Percentiles rank a stretch among this genome's conserved stretches.
Evolutionary conservation across 2,888 invertebrate species (phyloP).

Genomic region (Drosophila setosimentum): DNA sequence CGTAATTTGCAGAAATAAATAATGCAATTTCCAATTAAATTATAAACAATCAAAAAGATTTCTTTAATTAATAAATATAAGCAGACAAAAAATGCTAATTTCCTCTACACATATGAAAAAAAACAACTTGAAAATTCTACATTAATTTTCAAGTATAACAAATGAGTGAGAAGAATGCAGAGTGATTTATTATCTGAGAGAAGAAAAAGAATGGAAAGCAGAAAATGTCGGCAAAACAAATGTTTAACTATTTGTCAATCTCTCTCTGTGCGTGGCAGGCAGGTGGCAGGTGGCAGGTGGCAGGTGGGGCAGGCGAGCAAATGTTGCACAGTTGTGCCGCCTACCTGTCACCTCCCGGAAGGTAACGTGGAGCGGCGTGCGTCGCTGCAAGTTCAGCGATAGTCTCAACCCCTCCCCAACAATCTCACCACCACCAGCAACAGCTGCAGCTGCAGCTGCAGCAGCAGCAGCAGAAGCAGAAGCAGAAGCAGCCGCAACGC

Average conservation of each 20-base stretch:
- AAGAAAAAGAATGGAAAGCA: neutral
- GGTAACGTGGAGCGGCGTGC: conserved; percentile 68
- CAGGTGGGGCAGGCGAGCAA: conserved; percentile 16
- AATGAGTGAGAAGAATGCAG: no score
- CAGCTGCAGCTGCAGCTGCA: conserved; percentile 19
- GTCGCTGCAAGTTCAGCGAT: conserved; percentile 60
- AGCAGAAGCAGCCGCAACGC: conserved; percentile 15
- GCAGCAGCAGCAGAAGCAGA: no score
- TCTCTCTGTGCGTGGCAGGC: conserved; percentile 23
- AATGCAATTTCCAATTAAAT: no score
- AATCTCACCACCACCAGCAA: neutral
- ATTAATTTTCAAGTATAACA: no score
- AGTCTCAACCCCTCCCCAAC: conserved; percentile 28
- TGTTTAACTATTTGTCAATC: neutral
- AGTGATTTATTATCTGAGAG: neutral
- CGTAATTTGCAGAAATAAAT: no score
- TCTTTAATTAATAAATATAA: no score
- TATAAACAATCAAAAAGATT: no score
- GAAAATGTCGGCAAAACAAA: neutral
- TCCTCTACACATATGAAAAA: no score
- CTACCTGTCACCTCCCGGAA: conserved; percentile 65
- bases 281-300: conserved; percentile 1
- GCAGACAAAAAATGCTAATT: no score
- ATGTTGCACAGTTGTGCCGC: conserved; percentile 27
- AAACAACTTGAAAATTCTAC: no score